Evolutionary conservation across 2,888 invertebrate genomes (phyloP), one percentile per base, ranked within the genome.

Genomic region (Dasysyrphus albostriatus): DNA sequence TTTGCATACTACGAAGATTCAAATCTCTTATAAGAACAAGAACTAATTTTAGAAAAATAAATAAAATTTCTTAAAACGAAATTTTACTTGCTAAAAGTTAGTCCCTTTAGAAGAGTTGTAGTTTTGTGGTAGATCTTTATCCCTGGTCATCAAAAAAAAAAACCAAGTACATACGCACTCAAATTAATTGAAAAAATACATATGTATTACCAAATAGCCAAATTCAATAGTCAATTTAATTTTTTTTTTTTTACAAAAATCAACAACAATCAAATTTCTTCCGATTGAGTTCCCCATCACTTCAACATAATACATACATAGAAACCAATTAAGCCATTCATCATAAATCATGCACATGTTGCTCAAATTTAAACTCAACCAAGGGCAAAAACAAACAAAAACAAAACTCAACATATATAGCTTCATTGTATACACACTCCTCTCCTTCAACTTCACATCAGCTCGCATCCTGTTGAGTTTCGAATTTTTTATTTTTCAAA

Each of bases 261-360:
- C 16, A 58, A 16, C n/a, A 61, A 8, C 14, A 39, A 76, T 67
- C 34, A 61, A 19, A 63, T 54, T 76, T 47, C 49, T 12, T 19
- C 37, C 5, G 10, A 47, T 0, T 34, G 65, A 12, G 1, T 47
- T 44, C 24, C 16, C 7, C 24, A 24, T 24, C 51, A 59, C 44
- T 24, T 29, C 19, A 54, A 7, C 72, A 61, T 54, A 16, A 16
- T 0, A 24, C 24, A 24, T 9, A n/a, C n/a, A 37, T 24, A 32
- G 44, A 81, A 82, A 85, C 82, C 82, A 87, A 87, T 87, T 82
- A 87, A 78, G 74, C 69, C 65, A 74, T 78, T 87, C 74, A 77
- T 82, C 70, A 87, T 87, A 87, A 87, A 87, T 87, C 82, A 87
- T 78, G 70, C 74, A 78, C 85, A 87, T 78, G 85, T 82, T 85